Evolutionary conservation across 2,888 invertebrate genomes (phyloP).

Genomic region (Habroteleia sp.): DNA sequence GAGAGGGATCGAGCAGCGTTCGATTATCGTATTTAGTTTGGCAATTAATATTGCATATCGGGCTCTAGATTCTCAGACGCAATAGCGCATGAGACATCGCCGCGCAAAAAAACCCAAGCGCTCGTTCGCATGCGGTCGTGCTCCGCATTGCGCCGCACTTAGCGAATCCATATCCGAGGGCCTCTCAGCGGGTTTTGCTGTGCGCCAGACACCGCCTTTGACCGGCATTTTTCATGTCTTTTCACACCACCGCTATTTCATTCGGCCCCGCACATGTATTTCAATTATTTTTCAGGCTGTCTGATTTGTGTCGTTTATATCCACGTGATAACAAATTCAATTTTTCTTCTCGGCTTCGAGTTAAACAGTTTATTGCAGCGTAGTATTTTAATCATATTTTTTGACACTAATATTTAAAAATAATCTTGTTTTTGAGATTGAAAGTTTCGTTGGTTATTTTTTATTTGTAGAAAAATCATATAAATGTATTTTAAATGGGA

Average conservation of each 20-base stretch:
- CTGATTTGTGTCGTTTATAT: slow-evolving; percentile 12
- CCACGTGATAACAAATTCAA: background rate
- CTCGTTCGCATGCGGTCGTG: background rate
- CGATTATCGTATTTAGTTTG: slow-evolving; percentile 68
- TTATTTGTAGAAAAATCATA: too few relatives aligned
- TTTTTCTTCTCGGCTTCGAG: too few relatives aligned
- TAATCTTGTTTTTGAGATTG: too few relatives aligned
- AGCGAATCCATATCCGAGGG: slow-evolving; percentile 73
- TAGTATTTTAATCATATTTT: too few relatives aligned
- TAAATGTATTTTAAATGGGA: too few relatives aligned
- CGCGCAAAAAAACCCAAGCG: slow-evolving; percentile 6
- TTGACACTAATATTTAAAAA: too few relatives aligned
- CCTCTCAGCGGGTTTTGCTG: slow-evolving; percentile 71
- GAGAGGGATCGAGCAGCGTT: too few relatives aligned
- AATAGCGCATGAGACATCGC: slow-evolving; percentile 25
- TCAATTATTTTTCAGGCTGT: slow-evolving; percentile 24
- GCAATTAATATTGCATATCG: slow-evolving; percentile 69
- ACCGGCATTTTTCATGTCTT: slow-evolving; percentile 73
- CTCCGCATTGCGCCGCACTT: slow-evolving; percentile 65
- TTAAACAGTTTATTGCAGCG: too few relatives aligned
- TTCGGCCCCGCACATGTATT: slow-evolving; percentile 4
- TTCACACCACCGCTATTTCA: slow-evolving; percentile 63
- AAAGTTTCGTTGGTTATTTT: too few relatives aligned
- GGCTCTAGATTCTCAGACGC: slow-evolving; percentile 40
- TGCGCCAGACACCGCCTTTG: slow-evolving; percentile 70